These are phyloP conservation scores for Stomatorhinus ivindoensis DNA, from an alignment of 2,113 vertebrate species.

Conservation along the genomic window DNA sequence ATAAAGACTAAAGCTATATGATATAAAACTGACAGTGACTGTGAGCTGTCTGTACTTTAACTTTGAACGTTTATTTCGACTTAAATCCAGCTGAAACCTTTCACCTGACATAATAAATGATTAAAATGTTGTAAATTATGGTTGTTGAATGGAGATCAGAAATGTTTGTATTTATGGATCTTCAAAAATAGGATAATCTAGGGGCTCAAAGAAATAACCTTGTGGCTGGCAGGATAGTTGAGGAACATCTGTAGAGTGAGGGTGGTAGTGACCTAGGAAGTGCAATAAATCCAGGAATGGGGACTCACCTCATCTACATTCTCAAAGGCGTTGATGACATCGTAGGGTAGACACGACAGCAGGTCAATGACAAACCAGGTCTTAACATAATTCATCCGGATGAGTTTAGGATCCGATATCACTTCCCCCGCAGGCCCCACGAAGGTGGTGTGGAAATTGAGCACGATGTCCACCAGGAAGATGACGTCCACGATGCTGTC, in stretches of 20 bases:
- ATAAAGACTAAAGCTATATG: background rate
- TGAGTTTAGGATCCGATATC: conserved; percentile 92
- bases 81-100: background rate
- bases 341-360: conserved; percentile 89
- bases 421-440: conserved; percentile 92
- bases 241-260: background rate
- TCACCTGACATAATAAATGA: background rate
- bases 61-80: background rate
- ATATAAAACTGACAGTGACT: background rate
- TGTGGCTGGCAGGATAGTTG: background rate
- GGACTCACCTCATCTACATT: conserved; percentile 92
- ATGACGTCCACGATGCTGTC: conserved; percentile 97
- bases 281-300: background rate
- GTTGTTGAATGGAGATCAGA: background rate
- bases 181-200: background rate
- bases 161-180: background rate
- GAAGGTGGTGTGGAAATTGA: conserved; percentile 97
- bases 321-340: conserved; percentile 97
- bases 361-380: conserved; percentile 98
- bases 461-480: conserved; percentile 92
- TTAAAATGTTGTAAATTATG: background rate
- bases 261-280: background rate
- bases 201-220: background rate
- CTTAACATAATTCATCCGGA: conserved; percentile 96
- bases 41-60: background rate